Percentiles rank a stretch among this genome's conserved stretches.
These are phyloP conservation scores for Pandemis heparana DNA, from an alignment of 2,888 invertebrate species.

Conservation along the genomic window DNA sequence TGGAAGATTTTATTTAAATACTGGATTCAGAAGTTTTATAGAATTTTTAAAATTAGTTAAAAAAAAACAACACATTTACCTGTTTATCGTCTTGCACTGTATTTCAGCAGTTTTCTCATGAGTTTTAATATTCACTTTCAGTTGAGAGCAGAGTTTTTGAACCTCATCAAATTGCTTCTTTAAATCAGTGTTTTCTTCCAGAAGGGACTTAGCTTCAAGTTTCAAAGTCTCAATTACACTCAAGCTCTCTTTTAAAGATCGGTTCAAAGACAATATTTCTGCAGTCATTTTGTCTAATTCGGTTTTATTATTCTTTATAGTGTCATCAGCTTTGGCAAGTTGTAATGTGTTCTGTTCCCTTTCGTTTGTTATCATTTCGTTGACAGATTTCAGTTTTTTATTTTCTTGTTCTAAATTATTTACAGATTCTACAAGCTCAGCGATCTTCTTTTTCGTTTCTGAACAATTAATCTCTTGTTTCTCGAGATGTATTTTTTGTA, in stretches of 20 bases:
- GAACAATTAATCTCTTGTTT: slow-evolving; percentile 43
- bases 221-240: slow-evolving; percentile 66
- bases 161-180: slow-evolving; percentile 71
- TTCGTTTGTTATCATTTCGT: slow-evolving; percentile 65
- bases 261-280: slow-evolving; percentile 67
- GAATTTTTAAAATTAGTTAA: neutral
- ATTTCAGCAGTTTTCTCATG: slow-evolving; percentile 76
- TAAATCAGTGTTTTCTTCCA: slow-evolving; percentile 63
- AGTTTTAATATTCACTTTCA: slow-evolving; percentile 75
- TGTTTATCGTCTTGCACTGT: slow-evolving; percentile 73
- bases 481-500: slow-evolving; percentile 53
- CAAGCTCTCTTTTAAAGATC: slow-evolving; percentile 66
- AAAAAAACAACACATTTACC: slow-evolving; percentile 56
- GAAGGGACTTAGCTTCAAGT: slow-evolving; percentile 64
- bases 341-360: slow-evolving; percentile 63
- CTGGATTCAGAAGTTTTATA: neutral
- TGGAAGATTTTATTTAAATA: neutral
- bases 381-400: slow-evolving; percentile 59
- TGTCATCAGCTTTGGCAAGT: slow-evolving; percentile 67
- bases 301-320: slow-evolving; percentile 63
- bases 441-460: slow-evolving; percentile 52
- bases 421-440: slow-evolving; percentile 55
- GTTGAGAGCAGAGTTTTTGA: slow-evolving; percentile 59
- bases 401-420: slow-evolving; percentile 58
- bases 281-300: slow-evolving; percentile 70